Conservation (phyloP, 2,888 invertebrate species). For the Lepidocyrtoides sp. region DNA sequence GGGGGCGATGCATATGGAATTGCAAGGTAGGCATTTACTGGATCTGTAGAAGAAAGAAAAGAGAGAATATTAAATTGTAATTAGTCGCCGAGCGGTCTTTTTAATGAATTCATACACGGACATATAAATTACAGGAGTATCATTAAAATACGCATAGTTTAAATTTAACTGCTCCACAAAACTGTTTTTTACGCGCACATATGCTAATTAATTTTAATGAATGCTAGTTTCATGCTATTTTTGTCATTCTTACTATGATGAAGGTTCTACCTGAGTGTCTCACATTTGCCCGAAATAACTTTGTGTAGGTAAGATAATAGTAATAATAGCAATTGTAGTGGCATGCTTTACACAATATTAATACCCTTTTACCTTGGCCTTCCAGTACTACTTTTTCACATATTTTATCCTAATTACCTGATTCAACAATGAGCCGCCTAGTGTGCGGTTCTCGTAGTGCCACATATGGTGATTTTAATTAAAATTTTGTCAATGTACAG, state of each 20-base stretch:
- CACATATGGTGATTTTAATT: conserved; percentile 74
- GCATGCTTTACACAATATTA: too few species aligned
- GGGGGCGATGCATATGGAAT: conserved; percentile 84
- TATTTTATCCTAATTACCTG: conserved; percentile 55
- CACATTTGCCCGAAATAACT: too few species aligned
- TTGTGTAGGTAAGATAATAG: too few species aligned
- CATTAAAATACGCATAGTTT: too few species aligned
- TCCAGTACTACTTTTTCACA: conserved; percentile 1
- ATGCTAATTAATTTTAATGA: too few species aligned
- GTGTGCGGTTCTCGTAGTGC: conserved; percentile 43
- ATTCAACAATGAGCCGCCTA: conserved; percentile 6
- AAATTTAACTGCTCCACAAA: too few species aligned
- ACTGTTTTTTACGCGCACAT: neutral
- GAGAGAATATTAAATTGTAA: conserved; percentile 32
- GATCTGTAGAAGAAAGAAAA: conserved; percentile 77
- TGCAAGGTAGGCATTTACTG: conserved; percentile 84
- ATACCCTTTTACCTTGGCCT: too few species aligned
- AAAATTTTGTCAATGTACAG: conserved; percentile 67
- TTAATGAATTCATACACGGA: neutral
- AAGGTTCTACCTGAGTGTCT: too few species aligned
- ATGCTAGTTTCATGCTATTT: too few species aligned
- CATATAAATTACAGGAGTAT: neutral
- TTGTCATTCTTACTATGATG: too few species aligned
- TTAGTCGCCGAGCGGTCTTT: conserved; percentile 3
- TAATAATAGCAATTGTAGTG: too few species aligned